Base-by-base conservation (phyloP, 2,113 vertebrate genomes). In the Balaeniceps rex region DNA sequence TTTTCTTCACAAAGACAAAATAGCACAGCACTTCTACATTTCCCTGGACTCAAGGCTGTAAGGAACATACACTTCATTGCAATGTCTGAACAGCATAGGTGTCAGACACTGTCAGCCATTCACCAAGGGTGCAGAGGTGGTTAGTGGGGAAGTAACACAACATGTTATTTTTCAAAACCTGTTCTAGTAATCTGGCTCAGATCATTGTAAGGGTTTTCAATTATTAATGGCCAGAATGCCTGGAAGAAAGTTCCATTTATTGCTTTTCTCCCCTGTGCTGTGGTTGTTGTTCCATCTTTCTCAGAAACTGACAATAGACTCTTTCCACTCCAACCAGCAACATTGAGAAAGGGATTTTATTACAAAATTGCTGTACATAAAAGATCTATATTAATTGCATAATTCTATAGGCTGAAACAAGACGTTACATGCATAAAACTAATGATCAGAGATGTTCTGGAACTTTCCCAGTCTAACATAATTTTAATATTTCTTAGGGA, bases 91-190 rank as follows among this genome's bases (percentile, higher is more conserved):
- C 24, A 72, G 40, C 54, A 11, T 1, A 60, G 34, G 42, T 17
- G 26, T 10, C 49, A 78, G 87, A 44, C 71, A 11, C 24, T 13
- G 10, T 69, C 80, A 94, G 63, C 19, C 7, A 3, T 42, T 72
- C 64, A 64, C 22, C 13, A n/a, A 33, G 51, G 40, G 16, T 42
- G 19, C 58, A 77, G 84, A 80, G 21, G 65, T n/a, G 19, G 42
- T 87, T 81, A 71, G 70, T 5, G 4, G 38, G 52, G 12, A 94
- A 90, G 28, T 68, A 90, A 46, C 54, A 64, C 34, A 87, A 46
- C 47, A 61, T 19, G n/a, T 70, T 84, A 38, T 93, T 97, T 96
- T 94, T 92, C 78, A 95, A 91, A 95, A 87, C 23, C 24, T 83
- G 10, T 76, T 64, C 60, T 55, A 85, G 71, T 54, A 92, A 87